Percentiles rank a stretch among this genome's conserved stretches.
These are phyloP conservation scores for Ceyx cyanopectus DNA, from an alignment of 2,113 vertebrate genomes.

Conservation along the genomic window DNA sequence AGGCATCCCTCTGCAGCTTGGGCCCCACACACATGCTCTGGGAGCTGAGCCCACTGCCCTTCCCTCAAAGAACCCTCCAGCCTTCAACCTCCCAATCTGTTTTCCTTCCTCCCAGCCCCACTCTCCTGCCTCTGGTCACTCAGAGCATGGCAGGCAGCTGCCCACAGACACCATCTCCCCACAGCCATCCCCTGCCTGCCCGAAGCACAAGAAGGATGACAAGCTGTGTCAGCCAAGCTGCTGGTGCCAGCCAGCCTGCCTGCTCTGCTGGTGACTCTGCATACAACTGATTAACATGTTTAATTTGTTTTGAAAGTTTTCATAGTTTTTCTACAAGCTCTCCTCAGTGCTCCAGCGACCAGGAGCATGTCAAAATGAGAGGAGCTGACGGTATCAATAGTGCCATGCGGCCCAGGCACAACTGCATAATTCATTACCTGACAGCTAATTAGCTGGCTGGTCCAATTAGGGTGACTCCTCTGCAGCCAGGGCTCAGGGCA, in stretches of 20 bases:
- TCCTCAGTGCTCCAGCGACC: not conserved
- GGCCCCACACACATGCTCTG: not conserved
- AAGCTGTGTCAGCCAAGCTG: not conserved
- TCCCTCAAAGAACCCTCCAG: not conserved
- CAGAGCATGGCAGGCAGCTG: not conserved
- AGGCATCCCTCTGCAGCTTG: accelerated
- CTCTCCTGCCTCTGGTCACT: not conserved
- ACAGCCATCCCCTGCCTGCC: accelerated
- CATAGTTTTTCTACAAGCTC: not conserved
- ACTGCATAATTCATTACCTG: constrained; percentile 7
- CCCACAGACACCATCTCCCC: accelerated
- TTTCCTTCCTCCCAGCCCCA: not conserved
- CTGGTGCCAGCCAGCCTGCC: not conserved
- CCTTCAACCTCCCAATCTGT: accelerated
- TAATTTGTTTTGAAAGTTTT: not conserved
- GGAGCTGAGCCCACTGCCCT: accelerated
- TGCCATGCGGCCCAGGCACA: not conserved
- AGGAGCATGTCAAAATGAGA: not conserved
- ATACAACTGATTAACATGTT: accelerated
- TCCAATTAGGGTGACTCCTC: not conserved
- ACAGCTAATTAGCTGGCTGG: constrained; percentile 8
- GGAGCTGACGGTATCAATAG: not conserved
- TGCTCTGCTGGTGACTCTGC: accelerated
- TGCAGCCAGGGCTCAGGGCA: not conserved
- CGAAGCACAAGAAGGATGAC: not conserved